These are phyloP conservation scores for Pocillopora damicornis DNA, from an alignment of 64 coral and sea anemone species.

Conservation along the genomic window DNA sequence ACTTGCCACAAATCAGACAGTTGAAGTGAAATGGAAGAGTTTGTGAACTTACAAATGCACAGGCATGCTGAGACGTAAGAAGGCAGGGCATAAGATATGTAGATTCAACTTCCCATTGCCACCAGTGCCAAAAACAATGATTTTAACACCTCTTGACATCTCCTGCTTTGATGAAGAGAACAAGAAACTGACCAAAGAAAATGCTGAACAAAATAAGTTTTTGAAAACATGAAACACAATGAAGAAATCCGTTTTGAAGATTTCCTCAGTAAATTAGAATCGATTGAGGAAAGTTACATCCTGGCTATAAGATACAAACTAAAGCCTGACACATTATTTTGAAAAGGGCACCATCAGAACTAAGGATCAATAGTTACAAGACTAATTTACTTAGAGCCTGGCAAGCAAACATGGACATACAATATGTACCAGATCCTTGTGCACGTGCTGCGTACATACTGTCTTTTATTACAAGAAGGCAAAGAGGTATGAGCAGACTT, in stretches of 20 bases:
- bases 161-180: not conserved
- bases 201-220: not conserved
- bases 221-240: constrained; percentile 17
- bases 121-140: constrained; percentile 24
- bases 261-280: constrained; percentile 18
- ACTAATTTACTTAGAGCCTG: constrained; percentile 20
- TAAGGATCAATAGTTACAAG: constrained; percentile 39
- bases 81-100: constrained; percentile 23
- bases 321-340: constrained; percentile 6
- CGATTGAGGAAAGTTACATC: constrained; percentile 12
- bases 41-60: constrained; percentile 22
- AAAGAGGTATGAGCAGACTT: constrained; percentile 38
- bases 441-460: constrained; percentile 24
- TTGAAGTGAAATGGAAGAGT: constrained; percentile 11
- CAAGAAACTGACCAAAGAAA: not conserved
- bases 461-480: constrained; percentile 10
- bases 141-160: constrained; percentile 5
- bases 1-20: constrained; percentile 22
- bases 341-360: constrained; percentile 31
- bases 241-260: constrained; percentile 37
- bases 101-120: constrained; percentile 34
- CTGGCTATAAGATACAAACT: constrained; percentile 5
- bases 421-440: constrained; percentile 37
- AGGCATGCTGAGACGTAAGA: constrained; percentile 15
- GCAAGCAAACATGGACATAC: constrained; percentile 31